Base-by-base conservation (phyloP, 2,797 vertebrate genomes). In the Spinus olivaceus region DNA sequence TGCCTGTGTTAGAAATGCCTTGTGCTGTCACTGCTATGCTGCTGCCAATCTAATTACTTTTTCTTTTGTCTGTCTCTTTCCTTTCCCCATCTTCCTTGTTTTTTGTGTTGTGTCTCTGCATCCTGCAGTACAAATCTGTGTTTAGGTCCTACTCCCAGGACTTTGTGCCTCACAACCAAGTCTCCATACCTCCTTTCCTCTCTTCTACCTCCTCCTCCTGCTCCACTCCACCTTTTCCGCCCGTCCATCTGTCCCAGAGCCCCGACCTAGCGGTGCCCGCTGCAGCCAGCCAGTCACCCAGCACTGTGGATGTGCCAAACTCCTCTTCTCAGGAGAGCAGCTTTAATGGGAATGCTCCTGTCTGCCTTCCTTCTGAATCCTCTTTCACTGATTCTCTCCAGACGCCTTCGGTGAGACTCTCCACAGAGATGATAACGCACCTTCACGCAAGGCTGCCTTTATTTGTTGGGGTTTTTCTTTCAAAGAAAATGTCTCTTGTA, bases 351-450 rank as follows among this genome's bases (percentile, higher is more conserved):
- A 98, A 96, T 98, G 98, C 98, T 98, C 97, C 98, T 98, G 98
- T 98, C 98, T 98, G 98, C 98, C 99, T 99, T 98, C 98, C 99
- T 98, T 98, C 98, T 95, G 99, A 99, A 98, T 97, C 98, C 97
- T 98, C 98, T 99, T 97, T 99, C 98, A 98, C 98, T 98, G 99
- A 98, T 98, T 98, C 98, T 96, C 98, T 99, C 96, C 99, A 98
- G 98, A 98, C 98, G 95, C 98, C 99, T 97, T 98, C 98, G 99
- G 99, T 99, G 99, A 99, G 99, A 98, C 97, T 64, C 35, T 89
- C 79, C 46, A 76, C 91, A 69, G 92, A 24, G 92, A 82, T 86
- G 66, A 90, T 84, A 37, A 56, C 22, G 30, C 39, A 3, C 57
- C 90, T 84, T 89, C 79, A 65, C 7, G 0, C 24, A 9, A 90